These are phyloP conservation scores for Clarias fuscus DNA, from an alignment of 2,797 vertebrate genomes.

Conservation along the genomic window DNA sequence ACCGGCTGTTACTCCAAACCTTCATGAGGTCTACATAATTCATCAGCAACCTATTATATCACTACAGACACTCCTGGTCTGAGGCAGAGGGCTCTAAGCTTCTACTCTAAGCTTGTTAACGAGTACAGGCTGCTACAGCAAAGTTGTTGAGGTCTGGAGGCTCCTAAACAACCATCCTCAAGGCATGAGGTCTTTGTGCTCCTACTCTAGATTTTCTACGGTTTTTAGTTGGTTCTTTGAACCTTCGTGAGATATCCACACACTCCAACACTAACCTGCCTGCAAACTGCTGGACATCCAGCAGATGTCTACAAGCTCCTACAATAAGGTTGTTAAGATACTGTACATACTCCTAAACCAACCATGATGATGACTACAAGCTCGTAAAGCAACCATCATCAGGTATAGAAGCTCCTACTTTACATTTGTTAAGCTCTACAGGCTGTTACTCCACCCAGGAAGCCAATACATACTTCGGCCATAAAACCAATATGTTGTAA, in stretches of 20 bases:
- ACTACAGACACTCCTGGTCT: too few relatives aligned
- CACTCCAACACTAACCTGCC: too few relatives aligned
- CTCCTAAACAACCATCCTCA: background rate
- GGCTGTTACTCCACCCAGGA: background rate
- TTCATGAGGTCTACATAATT: background rate
- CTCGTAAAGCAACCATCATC: background rate
- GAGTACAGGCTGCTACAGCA: background rate
- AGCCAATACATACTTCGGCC: background rate
- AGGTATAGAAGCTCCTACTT: background rate
- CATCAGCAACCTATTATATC: background rate
- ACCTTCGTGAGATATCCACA: too few relatives aligned
- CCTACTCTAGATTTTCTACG: too few relatives aligned
- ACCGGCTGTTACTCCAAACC: background rate
- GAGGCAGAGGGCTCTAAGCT: background rate
- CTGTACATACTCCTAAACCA: background rate
- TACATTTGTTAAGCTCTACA: background rate
- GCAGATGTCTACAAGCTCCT: too few relatives aligned
- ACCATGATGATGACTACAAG: too few relatives aligned
- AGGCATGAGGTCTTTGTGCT: too few relatives aligned
- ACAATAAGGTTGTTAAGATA: too few relatives aligned
- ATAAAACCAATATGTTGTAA: conserved; percentile 1
- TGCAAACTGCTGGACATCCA: too few relatives aligned
- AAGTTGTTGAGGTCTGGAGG: background rate
- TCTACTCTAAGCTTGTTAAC: background rate
- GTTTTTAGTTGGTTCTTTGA: too few relatives aligned